phyloP scores from a whole-genome alignment of 2,113 vertebrate species.

The Egretta garzetta region DNA sequence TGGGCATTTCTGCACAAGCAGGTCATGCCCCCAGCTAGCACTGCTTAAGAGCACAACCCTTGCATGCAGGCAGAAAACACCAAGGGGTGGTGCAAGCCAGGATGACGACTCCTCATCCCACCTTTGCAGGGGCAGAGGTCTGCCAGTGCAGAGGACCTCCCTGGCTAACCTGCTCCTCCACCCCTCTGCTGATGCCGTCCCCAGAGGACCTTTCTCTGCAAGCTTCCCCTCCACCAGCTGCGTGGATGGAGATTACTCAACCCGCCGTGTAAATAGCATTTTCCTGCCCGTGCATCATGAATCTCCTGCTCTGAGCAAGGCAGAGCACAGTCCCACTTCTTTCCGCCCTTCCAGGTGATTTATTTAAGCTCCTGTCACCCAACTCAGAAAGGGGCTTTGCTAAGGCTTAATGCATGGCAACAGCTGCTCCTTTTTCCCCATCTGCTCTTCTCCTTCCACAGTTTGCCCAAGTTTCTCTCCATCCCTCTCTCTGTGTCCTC shows the following conservation, averaged over 20 bases:
- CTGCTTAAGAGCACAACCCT: background rate
- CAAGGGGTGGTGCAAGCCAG: background rate
- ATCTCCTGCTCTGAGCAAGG: background rate
- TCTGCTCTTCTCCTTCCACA: background rate
- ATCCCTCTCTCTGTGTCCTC: background rate
- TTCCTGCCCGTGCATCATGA: rapidly evolving
- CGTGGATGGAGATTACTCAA: background rate
- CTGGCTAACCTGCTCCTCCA: background rate
- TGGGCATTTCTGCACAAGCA: too few relatives aligned
- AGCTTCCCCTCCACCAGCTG: background rate
- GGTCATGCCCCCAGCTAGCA: background rate
- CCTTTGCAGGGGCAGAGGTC: background rate
- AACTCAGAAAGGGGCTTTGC: background rate
- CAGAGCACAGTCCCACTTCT: background rate
- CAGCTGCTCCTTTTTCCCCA: background rate
- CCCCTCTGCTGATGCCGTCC: background rate
- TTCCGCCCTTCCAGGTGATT: background rate
- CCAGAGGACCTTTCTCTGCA: background rate
- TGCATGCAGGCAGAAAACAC: background rate
- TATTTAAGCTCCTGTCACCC: background rate
- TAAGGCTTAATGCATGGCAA: background rate
- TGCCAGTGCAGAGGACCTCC: background rate
- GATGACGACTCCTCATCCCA: background rate
- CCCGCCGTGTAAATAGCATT: rapidly evolving
- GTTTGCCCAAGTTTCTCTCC: background rate